Evolutionary conservation across 1,140 invertebrate species (phyloP), one percentile per base, ranked within the genome.

Genomic region (Belonocnema kinseyi): DNA sequence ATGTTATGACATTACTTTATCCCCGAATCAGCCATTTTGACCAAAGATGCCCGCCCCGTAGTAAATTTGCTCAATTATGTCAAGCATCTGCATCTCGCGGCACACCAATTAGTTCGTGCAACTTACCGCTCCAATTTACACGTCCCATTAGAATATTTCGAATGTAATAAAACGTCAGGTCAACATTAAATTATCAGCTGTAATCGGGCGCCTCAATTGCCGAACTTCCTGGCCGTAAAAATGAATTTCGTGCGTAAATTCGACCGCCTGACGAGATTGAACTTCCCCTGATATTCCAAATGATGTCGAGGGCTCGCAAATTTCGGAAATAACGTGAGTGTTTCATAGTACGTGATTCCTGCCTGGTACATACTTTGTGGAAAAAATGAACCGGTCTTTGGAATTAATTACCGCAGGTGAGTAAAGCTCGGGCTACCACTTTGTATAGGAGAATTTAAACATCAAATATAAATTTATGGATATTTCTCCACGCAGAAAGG

Each of bases 271-370:
- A 61, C 58, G 58, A 66, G 61, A 66, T 66, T 66, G 26, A 66
- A 16, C 61, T 46, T 66, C 61, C 61, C 40, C 61, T 46, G 61
- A 66, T 66, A 66, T 33, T 61, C 16, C 58, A 40, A 61, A 14
- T 61, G 58, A 66, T 66, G 58, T 26, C 12, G 16, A 16, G 26
- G 12, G 12, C 26, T 40, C 61, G n/a, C 61, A 66, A 66, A 66
- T 66, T 66, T 66, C 40, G 13, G 33, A 16, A 66, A 66, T 66
- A 66, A 66, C 40, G 14, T 16, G 17, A 74, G 80, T 82, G 80
- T 82, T 85, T 85, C 84, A 84, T 84, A 79, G 79, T 77, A 83
- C 78, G 81, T 85, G 79, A 80, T 82, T 86, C 73, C 79, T 77
- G 80, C 71, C 70, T 71, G 26, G 72, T 71, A 73, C 26, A 66